A percentile compares a stretch with the other conserved stretches of the same genome.
These are phyloP conservation scores for Bombylius major DNA, from an alignment of 2,888 invertebrate species.

Conservation along the genomic window DNA sequence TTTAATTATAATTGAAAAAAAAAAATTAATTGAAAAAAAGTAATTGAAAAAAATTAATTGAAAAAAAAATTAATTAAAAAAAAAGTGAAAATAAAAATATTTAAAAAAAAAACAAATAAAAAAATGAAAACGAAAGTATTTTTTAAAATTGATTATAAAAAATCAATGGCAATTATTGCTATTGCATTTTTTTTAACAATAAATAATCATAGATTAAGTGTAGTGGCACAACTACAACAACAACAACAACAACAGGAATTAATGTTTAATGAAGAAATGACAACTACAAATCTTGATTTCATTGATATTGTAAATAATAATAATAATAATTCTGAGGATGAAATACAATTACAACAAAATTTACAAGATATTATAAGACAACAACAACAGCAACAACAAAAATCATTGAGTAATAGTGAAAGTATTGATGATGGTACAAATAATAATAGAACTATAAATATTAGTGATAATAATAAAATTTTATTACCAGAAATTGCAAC, in stretches of 20 bases:
- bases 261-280: constrained; percentile 5
- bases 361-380: constrained; percentile 4
- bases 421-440: not conserved
- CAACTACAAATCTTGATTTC: constrained; percentile 4
- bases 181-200: not conserved
- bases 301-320: not conserved
- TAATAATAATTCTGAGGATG: no score
- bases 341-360: constrained; percentile 10
- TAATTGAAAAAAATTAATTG: no score
- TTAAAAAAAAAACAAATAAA: not conserved
- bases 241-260: not conserved
- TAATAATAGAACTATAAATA: not conserved
- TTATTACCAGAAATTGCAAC: not conserved
- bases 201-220: not conserved
- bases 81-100: not conserved
- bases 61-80: not conserved
- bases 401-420: not conserved
- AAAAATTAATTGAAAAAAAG: no score
- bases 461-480: not conserved
- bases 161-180: not conserved
- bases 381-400: not conserved
- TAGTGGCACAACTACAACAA: not conserved
- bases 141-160: not conserved
- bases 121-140: not conserved
- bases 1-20: no score